Percentiles rank a stretch among this genome's conserved stretches.
These are phyloP conservation scores for Leuciscus idus DNA, from an alignment of 2,113 vertebrate genomes.

Conservation along the genomic window DNA sequence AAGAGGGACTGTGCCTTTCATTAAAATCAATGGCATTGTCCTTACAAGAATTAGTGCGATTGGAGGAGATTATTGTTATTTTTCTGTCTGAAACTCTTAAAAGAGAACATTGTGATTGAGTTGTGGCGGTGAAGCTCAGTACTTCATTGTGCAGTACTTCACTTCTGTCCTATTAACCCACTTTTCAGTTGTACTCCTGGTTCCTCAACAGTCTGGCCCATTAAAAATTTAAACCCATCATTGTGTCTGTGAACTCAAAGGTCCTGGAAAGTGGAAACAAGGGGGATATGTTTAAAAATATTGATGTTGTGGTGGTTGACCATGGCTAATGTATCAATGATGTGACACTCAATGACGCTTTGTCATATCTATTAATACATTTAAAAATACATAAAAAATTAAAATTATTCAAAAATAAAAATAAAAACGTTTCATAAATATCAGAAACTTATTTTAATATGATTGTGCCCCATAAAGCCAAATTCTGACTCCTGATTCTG, in stretches of 20 bases:
- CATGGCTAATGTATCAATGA: background rate
- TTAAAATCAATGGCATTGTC: slow-evolving; percentile 53
- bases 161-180: background rate
- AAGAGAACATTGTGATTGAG: slow-evolving; percentile 3
- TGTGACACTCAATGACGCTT: background rate
- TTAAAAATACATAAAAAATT: too few relatives aligned
- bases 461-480: too few relatives aligned
- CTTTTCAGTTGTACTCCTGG: background rate
- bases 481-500: too few relatives aligned
- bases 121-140: background rate
- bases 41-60: slow-evolving; percentile 37
- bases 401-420: too few relatives aligned
- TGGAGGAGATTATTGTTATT: slow-evolving; percentile 31
- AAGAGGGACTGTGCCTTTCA: slow-evolving; percentile 28
- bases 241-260: slow-evolving; percentile 13
- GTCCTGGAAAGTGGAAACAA: background rate
- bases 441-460: too few relatives aligned
- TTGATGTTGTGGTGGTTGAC: background rate
- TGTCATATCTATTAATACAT: too few relatives aligned
- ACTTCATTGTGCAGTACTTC: slow-evolving; percentile 29
- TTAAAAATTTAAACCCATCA: background rate
- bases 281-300: background rate
- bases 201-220: slow-evolving; percentile 27
- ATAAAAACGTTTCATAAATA: too few relatives aligned
- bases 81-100: slow-evolving; percentile 6